phyloP scores from a whole-genome alignment of 2,888 invertebrate species.

The Tipula lateralis region DNA sequence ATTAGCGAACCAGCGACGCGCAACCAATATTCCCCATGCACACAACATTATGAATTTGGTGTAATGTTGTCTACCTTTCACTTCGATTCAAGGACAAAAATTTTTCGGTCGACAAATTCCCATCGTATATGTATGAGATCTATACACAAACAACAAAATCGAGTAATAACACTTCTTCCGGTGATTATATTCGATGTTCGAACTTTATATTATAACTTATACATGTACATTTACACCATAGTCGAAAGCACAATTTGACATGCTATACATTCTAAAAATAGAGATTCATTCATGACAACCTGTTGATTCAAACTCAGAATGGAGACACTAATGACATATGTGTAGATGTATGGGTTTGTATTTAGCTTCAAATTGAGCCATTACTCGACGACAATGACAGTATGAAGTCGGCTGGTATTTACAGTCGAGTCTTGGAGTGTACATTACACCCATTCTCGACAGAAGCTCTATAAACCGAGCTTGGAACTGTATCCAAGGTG shows the following conservation, averaged over 20 bases:
- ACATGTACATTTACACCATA: conserved; percentile 24
- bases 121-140: neutral
- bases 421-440: too few relatives aligned
- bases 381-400: neutral
- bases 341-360: neutral
- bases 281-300: neutral
- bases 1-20: neutral
- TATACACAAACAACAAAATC: neutral
- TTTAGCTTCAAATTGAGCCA: neutral
- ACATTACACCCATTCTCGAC: too few relatives aligned
- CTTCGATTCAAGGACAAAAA: neutral
- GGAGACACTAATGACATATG: neutral
- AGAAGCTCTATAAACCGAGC: too few relatives aligned
- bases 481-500: too few relatives aligned
- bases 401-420: too few relatives aligned
- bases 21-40: conserved; percentile 12
- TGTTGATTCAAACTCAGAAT: neutral
- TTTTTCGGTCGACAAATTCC: conserved; percentile 13
- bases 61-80: conserved; percentile 19
- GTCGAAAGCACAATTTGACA: conserved; percentile 1
- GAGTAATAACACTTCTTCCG: conserved; percentile 6
- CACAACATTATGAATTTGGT: neutral
- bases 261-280: neutral
- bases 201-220: too few relatives aligned
- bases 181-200: neutral